These are phyloP conservation scores for Cyanoderma ruficeps DNA, from an alignment of 2,113 vertebrate genomes.

Conservation along the genomic window DNA sequence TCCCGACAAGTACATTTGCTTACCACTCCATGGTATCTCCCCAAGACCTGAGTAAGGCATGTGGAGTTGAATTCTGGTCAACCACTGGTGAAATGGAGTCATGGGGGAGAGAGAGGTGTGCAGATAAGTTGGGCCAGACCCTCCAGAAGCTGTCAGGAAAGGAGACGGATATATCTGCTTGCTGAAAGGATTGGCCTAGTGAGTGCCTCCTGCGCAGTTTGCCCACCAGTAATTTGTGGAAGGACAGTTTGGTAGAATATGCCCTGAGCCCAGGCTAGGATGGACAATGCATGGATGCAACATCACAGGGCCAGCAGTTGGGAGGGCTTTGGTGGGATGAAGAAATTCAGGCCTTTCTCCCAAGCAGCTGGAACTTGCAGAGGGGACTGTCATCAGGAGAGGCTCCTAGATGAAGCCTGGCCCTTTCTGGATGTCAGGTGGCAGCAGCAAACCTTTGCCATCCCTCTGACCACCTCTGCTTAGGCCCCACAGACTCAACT, in stretches of 20 bases:
- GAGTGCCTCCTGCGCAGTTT: not conserved
- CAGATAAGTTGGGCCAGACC: not conserved
- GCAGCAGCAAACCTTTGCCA: not conserved
- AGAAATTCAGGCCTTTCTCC: not conserved
- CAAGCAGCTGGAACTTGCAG: not conserved
- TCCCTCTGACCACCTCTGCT: not conserved
- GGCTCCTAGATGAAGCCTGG: not conserved
- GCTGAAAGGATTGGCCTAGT: not conserved
- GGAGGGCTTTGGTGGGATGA: not conserved
- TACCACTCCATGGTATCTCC: not conserved
- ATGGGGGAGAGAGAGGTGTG: not conserved
- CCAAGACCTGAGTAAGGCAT: not conserved
- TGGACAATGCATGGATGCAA: not conserved
- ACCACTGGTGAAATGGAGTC: not conserved
- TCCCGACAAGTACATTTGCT: not conserved
- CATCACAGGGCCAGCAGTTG: not conserved
- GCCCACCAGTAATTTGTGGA: not conserved
- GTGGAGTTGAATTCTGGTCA: not conserved
- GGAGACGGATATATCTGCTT: rapidly evolving
- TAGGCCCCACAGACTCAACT: not conserved
- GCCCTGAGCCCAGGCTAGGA: not conserved
- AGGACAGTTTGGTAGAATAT: not conserved
- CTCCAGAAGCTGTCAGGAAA: not conserved
- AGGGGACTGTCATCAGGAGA: not conserved
- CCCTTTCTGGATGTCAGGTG: not conserved